Evolutionary conservation across 1,140 invertebrate species (phyloP), one percentile per base, ranked within the genome.

Genomic region (Eriocheir sinensis): DNA sequence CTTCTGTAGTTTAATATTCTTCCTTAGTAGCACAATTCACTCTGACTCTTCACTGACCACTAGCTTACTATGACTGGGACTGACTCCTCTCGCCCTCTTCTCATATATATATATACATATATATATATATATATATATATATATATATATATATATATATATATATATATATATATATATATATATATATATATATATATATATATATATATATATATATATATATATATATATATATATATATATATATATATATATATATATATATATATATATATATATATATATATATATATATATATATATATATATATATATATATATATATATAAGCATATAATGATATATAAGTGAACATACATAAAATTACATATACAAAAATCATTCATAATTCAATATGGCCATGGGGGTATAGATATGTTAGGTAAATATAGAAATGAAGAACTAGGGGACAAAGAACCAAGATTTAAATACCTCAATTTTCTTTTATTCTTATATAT

Each of bases 81-180:
- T n/a, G n/a, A n/a, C n/a, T n/a, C n/a, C n/a, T n/a, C n/a, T n/a
- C n/a, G n/a, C n/a, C n/a, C n/a, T 81, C 4, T 81, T 8, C 27
- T 8, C 27, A 81, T 81, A 81, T 36, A 81, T 81, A 81, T 81
- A 81, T 81, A 81, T 81, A 81, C 27, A 81, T 81, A 81, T 81
- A 81, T 81, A 81, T 81, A 81, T 81, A 81, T 36, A 81, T 81
- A 81, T 36, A 81, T 81, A 81, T 81, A 81, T 81, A 81, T 81
- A 81, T 81, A 81, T 81, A 81, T 81, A 81, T 81, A 81, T 81
- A 81, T 81, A 81, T 36, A 81, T 81, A 81, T 36, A 81, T 81
- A 81, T 81, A 81, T 81, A 81, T 81, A 81, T 81, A 81, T 81
- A 81, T 81, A 81, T 81, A 81, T 81, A 81, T 81, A 81, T 81